Evolutionary conservation across 1,140 invertebrate genomes (phyloP).

Genomic region (Sesamia nonagrioides): DNA sequence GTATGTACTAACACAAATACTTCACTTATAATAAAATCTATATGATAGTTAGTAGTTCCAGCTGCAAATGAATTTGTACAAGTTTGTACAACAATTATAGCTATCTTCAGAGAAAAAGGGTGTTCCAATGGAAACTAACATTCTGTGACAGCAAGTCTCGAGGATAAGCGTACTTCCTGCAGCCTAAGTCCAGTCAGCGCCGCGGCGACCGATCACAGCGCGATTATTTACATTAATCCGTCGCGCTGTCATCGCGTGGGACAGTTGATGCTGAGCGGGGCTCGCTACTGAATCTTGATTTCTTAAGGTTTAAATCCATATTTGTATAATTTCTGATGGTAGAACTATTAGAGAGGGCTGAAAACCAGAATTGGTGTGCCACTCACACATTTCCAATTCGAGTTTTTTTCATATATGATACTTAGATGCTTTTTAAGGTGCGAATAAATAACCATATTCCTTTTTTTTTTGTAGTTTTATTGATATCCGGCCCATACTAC

Average conservation of each 20-base stretch:
- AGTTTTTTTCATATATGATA: too few relatives aligned
- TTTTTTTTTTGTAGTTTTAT: too few relatives aligned
- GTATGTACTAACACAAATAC: too few relatives aligned
- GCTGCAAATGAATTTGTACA: too few relatives aligned
- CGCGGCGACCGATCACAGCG: conserved; percentile 55
- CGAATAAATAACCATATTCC: too few relatives aligned
- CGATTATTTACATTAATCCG: conserved; percentile 81
- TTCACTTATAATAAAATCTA: too few relatives aligned
- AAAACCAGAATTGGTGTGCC: not conserved
- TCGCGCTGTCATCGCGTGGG: conserved; percentile 57
- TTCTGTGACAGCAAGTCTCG: conserved; percentile 53
- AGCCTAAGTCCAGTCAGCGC: conserved; percentile 28
- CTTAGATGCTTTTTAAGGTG: too few relatives aligned
- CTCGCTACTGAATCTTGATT: conserved; percentile 26
- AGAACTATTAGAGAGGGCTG: not conserved
- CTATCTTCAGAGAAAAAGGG: not conserved
- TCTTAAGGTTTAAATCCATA: not conserved
- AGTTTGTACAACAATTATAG: too few relatives aligned
- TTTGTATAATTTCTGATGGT: not conserved
- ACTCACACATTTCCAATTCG: too few relatives aligned
- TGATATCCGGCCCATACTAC: too few relatives aligned
- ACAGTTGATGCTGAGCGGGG: conserved; percentile 6
- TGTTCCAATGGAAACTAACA: conserved; percentile 22
- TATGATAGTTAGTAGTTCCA: too few relatives aligned
- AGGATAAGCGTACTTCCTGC: conserved; percentile 75